Evolutionary conservation across 1,140 invertebrate genomes (phyloP), one percentile per base, ranked within the genome.

Genomic region (Trichoplusia ni): DNA sequence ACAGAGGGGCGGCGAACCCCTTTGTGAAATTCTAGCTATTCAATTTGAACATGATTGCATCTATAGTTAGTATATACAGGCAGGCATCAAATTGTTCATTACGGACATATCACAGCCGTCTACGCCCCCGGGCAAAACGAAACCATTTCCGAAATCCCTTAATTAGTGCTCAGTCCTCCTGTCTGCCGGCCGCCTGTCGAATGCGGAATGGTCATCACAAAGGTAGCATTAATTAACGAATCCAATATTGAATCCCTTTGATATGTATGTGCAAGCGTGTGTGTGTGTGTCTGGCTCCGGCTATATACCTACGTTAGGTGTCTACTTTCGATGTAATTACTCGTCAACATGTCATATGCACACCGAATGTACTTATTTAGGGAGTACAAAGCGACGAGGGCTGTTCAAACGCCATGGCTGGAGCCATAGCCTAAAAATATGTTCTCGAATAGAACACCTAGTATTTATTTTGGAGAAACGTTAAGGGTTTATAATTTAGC

Each of bases 171-270:
- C 54, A 13, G 16, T 4, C 49, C 37, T 25, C 54, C 35, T 44
- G 54, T 58, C 54, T 44, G 54, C 6, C 37, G n/a, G 54, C 27
- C 38, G 54, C 53, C 14, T 44, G 54, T 58, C 54, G 54, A 58
- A 42, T 58, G 54, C 54, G 54, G 54, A 44, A 58, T 58, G 54
- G 25, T 38, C 42, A 33, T 58, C 54, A 58, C 54, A 58, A 58
- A 58, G 54, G 54, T 42, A 44, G 54, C 38, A 58, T 44, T 58
- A 58, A 58, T 58, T 58, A 58, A 58, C 38, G 54, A 44, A 58
- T 58, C 54, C 54, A 42, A 44, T 58, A 58, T 58, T 44, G 54
- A 58, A 58, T 58, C 54, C 54, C 14, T 58, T 44, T 58, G 54
- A 56, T 56, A 38, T 44, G 4, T 58, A 31, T 11, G 2, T 35